These are phyloP conservation scores for Condylostylus longicornis DNA, from an alignment of 1,140 invertebrate genomes.

Conservation along the genomic window DNA sequence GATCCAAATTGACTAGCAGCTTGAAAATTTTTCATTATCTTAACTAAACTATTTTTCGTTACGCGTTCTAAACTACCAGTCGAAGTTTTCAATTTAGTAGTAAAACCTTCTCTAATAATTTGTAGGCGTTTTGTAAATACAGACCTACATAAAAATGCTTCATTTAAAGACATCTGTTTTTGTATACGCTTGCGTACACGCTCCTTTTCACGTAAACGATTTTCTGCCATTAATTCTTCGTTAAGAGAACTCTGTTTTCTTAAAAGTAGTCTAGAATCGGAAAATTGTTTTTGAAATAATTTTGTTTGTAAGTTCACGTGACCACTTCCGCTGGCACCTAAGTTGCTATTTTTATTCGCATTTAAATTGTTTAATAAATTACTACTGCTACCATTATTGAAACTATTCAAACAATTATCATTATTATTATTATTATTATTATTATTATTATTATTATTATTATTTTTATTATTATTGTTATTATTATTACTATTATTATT, in stretches of 20 bases:
- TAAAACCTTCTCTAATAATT: conserved; percentile 67
- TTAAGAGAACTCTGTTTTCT: conserved; percentile 78
- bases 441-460: not conserved
- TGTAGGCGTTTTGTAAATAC: conserved; percentile 63
- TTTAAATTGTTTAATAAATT: no score
- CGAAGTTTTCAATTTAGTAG: conserved; percentile 62
- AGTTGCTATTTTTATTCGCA: no score
- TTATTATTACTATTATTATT: no score
- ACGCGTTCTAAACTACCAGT: conserved; percentile 67
- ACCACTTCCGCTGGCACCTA: not conserved
- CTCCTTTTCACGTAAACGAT: conserved; percentile 68
- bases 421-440: not conserved
- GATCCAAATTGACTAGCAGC: conserved; percentile 25
- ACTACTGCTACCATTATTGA: no score
- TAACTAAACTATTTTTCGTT: conserved; percentile 55
- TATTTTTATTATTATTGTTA: no score
- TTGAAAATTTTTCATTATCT: conserved; percentile 62
- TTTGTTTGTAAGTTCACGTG: conserved; percentile 5
- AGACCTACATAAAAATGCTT: conserved; percentile 65
- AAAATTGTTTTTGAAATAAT: not conserved
- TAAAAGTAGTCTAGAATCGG: conserved; percentile 28
- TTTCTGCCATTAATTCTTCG: conserved; percentile 73
- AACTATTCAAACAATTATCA: not conserved
- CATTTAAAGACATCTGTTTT: conserved; percentile 76
- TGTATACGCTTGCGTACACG: conserved; percentile 68